Conservation (phyloP, 1,140 invertebrate species). For the Drosophila subpulchrella region DNA sequence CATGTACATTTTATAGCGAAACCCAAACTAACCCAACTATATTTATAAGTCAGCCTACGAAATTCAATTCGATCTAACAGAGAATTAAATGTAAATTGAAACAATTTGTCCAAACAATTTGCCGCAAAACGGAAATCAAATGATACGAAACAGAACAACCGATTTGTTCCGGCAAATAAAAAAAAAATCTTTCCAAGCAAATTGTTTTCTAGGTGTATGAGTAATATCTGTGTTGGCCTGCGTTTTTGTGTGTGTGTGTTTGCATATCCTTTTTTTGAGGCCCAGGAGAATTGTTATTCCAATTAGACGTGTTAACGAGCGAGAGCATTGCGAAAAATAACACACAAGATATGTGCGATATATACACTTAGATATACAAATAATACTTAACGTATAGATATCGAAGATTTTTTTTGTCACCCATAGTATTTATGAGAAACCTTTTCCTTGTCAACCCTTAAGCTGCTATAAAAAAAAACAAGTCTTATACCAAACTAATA, state of each 20-base stretch:
- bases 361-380: constrained; percentile 12
- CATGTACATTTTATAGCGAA: constrained; percentile 26
- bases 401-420: constrained; percentile 32
- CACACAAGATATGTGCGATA: constrained; percentile 5
- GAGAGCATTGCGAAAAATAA: constrained; percentile 5
- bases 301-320: constrained; percentile 38
- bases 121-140: constrained; percentile 6
- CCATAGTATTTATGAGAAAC: constrained; percentile 13
- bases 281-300: constrained; percentile 33
- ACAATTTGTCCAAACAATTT: constrained; percentile 23
- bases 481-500: constrained; percentile 16
- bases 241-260: not conserved
- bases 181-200: not conserved
- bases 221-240: constrained; percentile 6
- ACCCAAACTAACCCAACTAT: constrained; percentile 5
- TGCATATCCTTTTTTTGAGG: constrained; percentile 11
- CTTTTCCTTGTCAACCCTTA: constrained; percentile 4
- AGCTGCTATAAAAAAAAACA: constrained; percentile 30
- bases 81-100: constrained; percentile 19
- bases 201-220: constrained; percentile 13
- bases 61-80: not conserved
- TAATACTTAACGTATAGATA: constrained; percentile 12
- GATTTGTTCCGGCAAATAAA: not conserved
- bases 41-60: constrained; percentile 5
- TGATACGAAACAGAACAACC: constrained; percentile 5